phyloP scores from a whole-genome alignment of 92 coral and sea anemone genomes.

The Porites evermanni region DNA sequence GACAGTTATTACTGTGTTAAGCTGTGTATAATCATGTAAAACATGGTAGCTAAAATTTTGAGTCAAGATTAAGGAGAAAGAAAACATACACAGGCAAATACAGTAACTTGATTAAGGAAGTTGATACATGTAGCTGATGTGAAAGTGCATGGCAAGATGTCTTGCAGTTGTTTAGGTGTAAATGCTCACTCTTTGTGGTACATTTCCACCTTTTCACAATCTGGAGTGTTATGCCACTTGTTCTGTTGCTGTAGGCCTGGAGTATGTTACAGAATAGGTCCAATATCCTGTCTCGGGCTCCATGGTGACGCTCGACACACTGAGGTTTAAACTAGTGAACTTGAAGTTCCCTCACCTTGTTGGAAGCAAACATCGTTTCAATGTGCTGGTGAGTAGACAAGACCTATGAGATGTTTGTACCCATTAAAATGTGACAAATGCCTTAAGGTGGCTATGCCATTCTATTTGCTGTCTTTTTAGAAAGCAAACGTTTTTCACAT shows the following conservation, averaged over 20 bases:
- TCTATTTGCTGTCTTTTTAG: too few relatives aligned
- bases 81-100: too few relatives aligned
- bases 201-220: constrained; percentile 43
- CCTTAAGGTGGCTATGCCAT: too few relatives aligned
- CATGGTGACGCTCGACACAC: too few relatives aligned
- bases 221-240: constrained; percentile 38
- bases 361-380: constrained; percentile 99
- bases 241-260: constrained; percentile 95
- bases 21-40: too few relatives aligned
- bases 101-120: too few relatives aligned
- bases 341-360: constrained; percentile 99
- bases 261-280: constrained; percentile 98
- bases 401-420: constrained; percentile 4
- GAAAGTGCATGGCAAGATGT: not conserved
- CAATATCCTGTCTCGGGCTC: too few relatives aligned
- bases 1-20: too few relatives aligned
- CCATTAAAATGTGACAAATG: not conserved
- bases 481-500: too few relatives aligned
- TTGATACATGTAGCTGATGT: not conserved
- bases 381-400: constrained; percentile 94
- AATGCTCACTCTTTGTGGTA: constrained; percentile 14
- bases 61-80: too few relatives aligned
- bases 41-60: too few relatives aligned
- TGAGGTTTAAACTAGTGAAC: too few relatives aligned
- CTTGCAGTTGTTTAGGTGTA: constrained; percentile 1